phyloP scores from a whole-genome alignment of 2,888 invertebrate genomes.

The Allacma fusca region DNA sequence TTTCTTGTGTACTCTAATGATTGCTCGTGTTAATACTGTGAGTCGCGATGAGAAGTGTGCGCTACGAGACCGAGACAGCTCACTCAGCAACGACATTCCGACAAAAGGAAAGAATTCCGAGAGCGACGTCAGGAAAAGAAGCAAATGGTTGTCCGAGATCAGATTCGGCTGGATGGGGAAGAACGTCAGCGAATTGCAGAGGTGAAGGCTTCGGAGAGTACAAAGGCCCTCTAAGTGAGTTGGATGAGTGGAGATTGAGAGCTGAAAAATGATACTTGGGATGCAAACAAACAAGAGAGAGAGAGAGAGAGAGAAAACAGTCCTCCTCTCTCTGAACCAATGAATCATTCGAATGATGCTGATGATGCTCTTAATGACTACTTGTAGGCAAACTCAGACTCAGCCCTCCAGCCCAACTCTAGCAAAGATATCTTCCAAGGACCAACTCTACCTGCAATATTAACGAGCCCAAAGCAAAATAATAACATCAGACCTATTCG shows the following conservation, averaged over 20 bases:
- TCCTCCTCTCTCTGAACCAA: too few species aligned
- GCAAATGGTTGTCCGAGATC: slow-evolving; percentile 70
- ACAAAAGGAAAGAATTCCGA: slow-evolving; percentile 20
- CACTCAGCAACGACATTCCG: slow-evolving; percentile 66
- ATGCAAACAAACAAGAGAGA: too few species aligned
- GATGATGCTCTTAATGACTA: too few species aligned
- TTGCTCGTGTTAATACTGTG: too few species aligned
- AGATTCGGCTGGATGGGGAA: slow-evolving; percentile 70
- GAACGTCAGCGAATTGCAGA: slow-evolving; percentile 72
- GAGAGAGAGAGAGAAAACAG: too few species aligned
- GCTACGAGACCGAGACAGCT: slow-evolving; percentile 69
- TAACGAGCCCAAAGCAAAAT: too few species aligned
- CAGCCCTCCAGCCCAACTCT: too few species aligned
- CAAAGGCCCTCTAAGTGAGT: slow-evolving; percentile 72
- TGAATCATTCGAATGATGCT: too few species aligned
- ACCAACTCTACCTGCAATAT: too few species aligned
- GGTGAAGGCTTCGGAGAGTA: slow-evolving; percentile 71
- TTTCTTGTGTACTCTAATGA: too few species aligned
- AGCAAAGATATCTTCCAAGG: too few species aligned
- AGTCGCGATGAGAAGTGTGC: slow-evolving; percentile 51
- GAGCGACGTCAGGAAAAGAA: slow-evolving; percentile 66
- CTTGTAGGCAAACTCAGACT: too few species aligned
- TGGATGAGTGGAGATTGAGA: slow-evolving; percentile 72
- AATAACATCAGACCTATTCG: slow-evolving; percentile 66
- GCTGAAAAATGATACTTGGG: not conserved